Evolutionary conservation across 2,888 invertebrate species (phyloP).

Genomic region (Syrphus vitripennis): DNA sequence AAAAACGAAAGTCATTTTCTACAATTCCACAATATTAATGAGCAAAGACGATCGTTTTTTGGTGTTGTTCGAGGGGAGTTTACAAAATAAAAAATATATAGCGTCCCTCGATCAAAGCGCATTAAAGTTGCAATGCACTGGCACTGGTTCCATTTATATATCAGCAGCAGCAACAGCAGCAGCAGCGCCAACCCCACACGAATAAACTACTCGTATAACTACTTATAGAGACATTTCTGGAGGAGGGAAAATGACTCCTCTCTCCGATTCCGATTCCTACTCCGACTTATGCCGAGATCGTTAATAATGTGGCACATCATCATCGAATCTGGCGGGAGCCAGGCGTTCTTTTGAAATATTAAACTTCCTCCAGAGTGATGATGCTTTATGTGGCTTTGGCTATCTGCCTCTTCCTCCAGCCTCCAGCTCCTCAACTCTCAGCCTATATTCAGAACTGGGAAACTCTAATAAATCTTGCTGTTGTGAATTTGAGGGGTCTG

Average conservation of each 20-base stretch:
- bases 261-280: not conserved
- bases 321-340: conserved; percentile 53
- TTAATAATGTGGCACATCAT: conserved; percentile 70
- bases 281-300: conserved; percentile 61
- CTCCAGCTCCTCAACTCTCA: not conserved
- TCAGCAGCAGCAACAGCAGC: not conserved
- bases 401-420: conserved; percentile 4
- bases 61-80: not conserved
- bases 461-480: conserved; percentile 59
- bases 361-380: conserved; percentile 49
- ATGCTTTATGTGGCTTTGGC: not conserved
- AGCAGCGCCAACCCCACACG: conserved; percentile 59
- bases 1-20: not conserved
- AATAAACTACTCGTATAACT: conserved; percentile 42
- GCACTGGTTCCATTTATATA: conserved; percentile 20
- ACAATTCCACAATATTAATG: conserved; percentile 52
- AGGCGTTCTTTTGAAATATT: conserved; percentile 56
- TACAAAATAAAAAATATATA: conserved; percentile 8
- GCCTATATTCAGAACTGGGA: not conserved
- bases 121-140: conserved; percentile 27
- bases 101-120: conserved; percentile 48
- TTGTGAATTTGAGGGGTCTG: conserved; percentile 33
- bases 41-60: conserved; percentile 48
- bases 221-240: not conserved
- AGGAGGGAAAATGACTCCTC: conserved; percentile 19